Base-by-base conservation (phyloP, 2,888 invertebrate genomes). In the Caenorhabditis zanzibari region DNA sequence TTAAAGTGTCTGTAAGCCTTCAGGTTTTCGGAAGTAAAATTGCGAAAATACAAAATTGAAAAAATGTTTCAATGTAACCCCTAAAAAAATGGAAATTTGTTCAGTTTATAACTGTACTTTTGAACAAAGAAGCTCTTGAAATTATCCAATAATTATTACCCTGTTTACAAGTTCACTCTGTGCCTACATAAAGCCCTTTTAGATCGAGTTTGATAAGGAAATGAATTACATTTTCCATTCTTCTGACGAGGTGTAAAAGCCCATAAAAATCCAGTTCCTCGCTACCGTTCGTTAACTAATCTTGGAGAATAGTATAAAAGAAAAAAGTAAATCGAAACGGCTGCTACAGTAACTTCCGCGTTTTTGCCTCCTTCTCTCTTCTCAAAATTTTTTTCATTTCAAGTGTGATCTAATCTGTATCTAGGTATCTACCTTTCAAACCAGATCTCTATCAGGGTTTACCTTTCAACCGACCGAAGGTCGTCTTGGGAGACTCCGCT, bases 191-290 rank as follows among this genome's bases (percentile, higher is more conserved):
- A 54, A 68, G 24, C 66, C 26, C 52, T 19, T 12, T 32, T 35
- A 52, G 68, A 68, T 68, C 68, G 52, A 49, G 28, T 64, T 52
- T 22, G 63, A 73, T 63, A 41, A 74, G 63, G 35, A 74, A 54
- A 64, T 54, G 44, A 74, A 74, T 74, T 63, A 24, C 63, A 22
- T 41, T 28, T 63, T 74, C 28, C 47, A 28, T 47, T 54, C 24
- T 22, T n/a, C 10, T 52, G n/a, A 26, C 12, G 10, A 61, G 38
- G 63, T 73, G 73, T 72, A 72, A 73, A 73, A 73, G 61, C 59
- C 59, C 47, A 72, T 72, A 35, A 72, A 72, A 72, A 49, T 73
- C 73, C 58, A 56, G 72, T 72, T 72, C 72, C 72, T 73, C 19
- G 19, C 66, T 19, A 61, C n/a, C 28, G 75, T 54, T 64, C 49